These are phyloP conservation scores for Drosophila dives DNA, from an alignment of 2,888 invertebrate species.

Conservation along the genomic window DNA sequence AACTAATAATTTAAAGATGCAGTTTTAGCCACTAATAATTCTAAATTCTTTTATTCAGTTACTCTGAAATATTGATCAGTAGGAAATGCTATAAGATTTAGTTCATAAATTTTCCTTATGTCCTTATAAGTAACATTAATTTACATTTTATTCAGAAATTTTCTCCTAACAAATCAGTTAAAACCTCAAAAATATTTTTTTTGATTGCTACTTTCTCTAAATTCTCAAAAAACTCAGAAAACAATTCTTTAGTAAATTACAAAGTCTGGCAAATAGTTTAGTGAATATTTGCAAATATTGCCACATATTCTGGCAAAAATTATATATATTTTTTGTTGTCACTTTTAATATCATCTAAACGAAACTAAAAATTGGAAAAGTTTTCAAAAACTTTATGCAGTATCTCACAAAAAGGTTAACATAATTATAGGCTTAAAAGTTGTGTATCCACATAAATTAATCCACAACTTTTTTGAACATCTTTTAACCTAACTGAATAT, in stretches of 20 bases:
- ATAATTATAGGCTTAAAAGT: background rate
- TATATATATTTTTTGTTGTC: background rate
- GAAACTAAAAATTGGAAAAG: background rate
- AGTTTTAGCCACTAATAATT: rapidly evolving
- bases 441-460: constrained; percentile 4
- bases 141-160: background rate
- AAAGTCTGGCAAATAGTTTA: background rate
- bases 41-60: background rate
- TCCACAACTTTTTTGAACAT: background rate
- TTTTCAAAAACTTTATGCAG: background rate
- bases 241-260: background rate
- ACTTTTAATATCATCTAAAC: background rate
- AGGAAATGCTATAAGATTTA: background rate
- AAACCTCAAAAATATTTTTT: background rate
- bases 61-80: background rate
- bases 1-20: background rate
- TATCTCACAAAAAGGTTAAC: background rate
- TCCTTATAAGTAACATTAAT: background rate
- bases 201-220: background rate
- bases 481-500: background rate
- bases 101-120: background rate
- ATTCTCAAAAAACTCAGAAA: background rate
- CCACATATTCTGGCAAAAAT: background rate
- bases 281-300: background rate
- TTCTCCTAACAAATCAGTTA: background rate